Percentiles rank a stretch among this genome's conserved stretches.
Conservation (phyloP, 2,797 vertebrate genomes). For the Cossypha polioptera region DNA sequence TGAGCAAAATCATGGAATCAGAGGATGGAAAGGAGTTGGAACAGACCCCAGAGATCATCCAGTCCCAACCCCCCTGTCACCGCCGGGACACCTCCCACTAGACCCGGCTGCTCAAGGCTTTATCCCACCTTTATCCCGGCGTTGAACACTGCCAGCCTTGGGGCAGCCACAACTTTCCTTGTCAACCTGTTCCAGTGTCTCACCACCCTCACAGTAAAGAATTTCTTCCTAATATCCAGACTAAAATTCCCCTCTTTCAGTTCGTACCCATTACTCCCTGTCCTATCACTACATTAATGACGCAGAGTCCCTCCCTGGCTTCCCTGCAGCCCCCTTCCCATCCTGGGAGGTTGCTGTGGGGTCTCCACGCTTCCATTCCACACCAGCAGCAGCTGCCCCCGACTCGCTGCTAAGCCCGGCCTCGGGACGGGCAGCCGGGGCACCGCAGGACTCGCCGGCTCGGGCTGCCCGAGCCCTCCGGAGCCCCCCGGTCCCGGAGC, state of each 20-base stretch:
- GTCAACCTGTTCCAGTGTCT: neutral
- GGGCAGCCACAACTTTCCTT: neutral
- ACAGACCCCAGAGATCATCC: too few relatives aligned
- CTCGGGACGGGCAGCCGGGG: fast-evolving
- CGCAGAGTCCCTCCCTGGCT: neutral
- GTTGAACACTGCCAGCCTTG: neutral
- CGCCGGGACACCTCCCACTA: neutral
- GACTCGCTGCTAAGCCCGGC: neutral
- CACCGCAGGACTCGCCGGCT: neutral
- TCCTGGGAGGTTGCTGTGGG: fast-evolving
- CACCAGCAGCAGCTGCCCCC: fast-evolving
- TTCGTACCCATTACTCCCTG: neutral
- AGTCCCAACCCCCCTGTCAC: neutral
- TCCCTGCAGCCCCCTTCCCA: too few relatives aligned
- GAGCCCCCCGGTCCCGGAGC: fast-evolving
- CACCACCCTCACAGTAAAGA: neutral
- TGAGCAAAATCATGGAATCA: neutral
- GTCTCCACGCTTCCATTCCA: fast-evolving
- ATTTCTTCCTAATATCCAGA: neutral
- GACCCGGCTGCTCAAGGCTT: neutral
- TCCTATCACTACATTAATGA: neutral
- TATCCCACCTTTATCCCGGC: neutral
- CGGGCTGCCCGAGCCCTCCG: too few relatives aligned
- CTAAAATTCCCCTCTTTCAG: neutral
- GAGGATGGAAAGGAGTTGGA: neutral